phyloP scores from a whole-genome alignment of 2,888 invertebrate genomes.

The Cataglyphis albicans region DNA sequence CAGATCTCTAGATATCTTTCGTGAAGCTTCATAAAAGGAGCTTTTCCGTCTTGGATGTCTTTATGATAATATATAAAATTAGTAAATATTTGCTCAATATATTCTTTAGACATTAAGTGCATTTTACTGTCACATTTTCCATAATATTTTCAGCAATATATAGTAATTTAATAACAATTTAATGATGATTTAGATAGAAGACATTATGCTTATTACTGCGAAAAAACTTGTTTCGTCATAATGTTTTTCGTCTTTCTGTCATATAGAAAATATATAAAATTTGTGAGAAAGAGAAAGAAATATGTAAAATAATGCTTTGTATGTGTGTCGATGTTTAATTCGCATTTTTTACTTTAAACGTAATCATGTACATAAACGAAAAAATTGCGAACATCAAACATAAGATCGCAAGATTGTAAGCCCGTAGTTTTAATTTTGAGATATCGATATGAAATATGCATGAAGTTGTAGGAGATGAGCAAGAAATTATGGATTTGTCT shows the following conservation, averaged over 20 bases:
- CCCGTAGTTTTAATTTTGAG: background rate
- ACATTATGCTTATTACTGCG: background rate
- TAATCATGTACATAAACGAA: background rate
- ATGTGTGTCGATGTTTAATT: background rate
- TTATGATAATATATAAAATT: slow-evolving; percentile 23
- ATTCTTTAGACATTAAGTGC: background rate
- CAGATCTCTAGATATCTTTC: slow-evolving; percentile 7
- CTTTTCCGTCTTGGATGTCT: background rate
- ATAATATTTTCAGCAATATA: background rate
- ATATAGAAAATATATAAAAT: background rate
- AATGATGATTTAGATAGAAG: background rate
- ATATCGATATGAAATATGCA: background rate
- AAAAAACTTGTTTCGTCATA: background rate
- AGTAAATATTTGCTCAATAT: slow-evolving; percentile 3
- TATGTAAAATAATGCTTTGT: background rate
- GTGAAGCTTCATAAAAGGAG: slow-evolving; percentile 16
- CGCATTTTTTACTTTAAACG: background rate
- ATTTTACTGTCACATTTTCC: background rate
- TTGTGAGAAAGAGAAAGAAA: background rate
- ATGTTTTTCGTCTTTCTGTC: background rate
- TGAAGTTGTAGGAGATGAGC: background rate
- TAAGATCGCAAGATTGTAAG: background rate
- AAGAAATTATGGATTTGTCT: background rate
- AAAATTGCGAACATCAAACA: background rate
- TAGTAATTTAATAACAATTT: background rate